Evolutionary conservation across 2,888 invertebrate genomes (phyloP).

Genomic region (Leptarthrus brevirostris): DNA sequence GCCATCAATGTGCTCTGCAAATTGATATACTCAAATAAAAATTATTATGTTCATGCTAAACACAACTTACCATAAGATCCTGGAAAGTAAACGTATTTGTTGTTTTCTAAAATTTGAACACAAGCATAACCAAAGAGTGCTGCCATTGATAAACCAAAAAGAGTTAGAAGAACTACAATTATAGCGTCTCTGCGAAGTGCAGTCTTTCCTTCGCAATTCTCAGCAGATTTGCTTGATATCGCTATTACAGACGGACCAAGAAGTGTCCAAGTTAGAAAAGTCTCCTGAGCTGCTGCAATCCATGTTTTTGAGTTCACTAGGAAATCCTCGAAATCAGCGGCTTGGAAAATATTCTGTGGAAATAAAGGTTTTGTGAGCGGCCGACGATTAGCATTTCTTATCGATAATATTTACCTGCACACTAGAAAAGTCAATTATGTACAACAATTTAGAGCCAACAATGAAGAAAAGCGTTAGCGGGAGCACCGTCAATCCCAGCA

Average conservation of each 20-base stretch:
- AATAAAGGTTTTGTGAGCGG: too few relatives aligned
- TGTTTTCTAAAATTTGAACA: conserved; percentile 79
- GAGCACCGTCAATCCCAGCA: conserved; percentile 81
- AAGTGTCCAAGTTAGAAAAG: conserved; percentile 89
- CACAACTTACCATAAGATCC: conserved; percentile 82
- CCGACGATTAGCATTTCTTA: background rate
- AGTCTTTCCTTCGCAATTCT: conserved; percentile 58
- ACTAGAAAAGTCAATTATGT: conserved; percentile 60
- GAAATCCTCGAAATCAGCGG: conserved; percentile 86
- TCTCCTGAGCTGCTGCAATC: conserved; percentile 89
- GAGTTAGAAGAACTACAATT: conserved; percentile 77
- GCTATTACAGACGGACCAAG: conserved; percentile 68
- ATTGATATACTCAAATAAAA: conserved; percentile 34
- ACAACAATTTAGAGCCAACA: conserved; percentile 61
- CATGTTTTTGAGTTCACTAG: conserved; percentile 86
- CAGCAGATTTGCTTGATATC: conserved; percentile 62
- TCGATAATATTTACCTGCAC: conserved; percentile 58
- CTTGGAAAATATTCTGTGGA: conserved; percentile 79
- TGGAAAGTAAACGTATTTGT: conserved; percentile 81
- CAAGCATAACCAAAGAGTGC: conserved; percentile 87
- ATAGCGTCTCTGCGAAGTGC: conserved; percentile 72
- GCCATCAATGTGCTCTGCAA: conserved; percentile 76
- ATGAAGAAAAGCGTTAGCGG: conserved; percentile 77
- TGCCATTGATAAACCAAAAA: conserved; percentile 78
- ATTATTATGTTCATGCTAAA: conserved; percentile 43